Conservation (phyloP, 2,797 vertebrate species). For the Centroberyx gerrardi region DNA sequence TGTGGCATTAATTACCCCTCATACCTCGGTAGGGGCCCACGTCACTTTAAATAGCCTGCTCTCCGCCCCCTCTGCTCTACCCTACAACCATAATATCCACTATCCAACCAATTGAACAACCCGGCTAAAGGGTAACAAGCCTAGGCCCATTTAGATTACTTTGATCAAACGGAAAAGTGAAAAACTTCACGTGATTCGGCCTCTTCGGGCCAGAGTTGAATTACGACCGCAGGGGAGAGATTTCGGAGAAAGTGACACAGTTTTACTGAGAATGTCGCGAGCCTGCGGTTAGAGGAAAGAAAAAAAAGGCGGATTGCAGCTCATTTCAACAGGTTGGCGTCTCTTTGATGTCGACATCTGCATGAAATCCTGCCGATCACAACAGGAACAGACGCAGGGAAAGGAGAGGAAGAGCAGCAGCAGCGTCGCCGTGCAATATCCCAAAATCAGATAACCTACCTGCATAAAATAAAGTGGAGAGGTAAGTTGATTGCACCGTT, state of each 20-base stretch:
- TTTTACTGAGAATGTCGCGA: slow-evolving; percentile 54
- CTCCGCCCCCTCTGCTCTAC: slow-evolving; percentile 27
- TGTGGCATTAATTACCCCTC: slow-evolving; percentile 51
- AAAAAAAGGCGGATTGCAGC: slow-evolving; percentile 14
- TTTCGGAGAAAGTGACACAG: slow-evolving; percentile 44
- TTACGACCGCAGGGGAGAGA: not conserved
- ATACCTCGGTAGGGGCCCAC: not conserved
- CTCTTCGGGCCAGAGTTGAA: not conserved
- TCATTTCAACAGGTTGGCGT: slow-evolving; percentile 46
- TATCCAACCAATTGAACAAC: slow-evolving; percentile 15
- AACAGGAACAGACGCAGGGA: slow-evolving; percentile 17
- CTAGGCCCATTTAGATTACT: not conserved
- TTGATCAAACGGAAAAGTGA: not conserved
- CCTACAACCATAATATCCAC: slow-evolving; percentile 40
- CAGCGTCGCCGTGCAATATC: slow-evolving; percentile 23
- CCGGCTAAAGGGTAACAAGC: slow-evolving; percentile 9
- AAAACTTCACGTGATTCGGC: not conserved
- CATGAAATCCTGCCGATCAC: slow-evolving; percentile 47
- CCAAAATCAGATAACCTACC: slow-evolving; percentile 18
- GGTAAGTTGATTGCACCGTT: slow-evolving; percentile 69
- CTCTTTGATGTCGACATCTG: slow-evolving; percentile 56
- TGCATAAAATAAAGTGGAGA: slow-evolving; percentile 22
- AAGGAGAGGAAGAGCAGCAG: slow-evolving; percentile 43
- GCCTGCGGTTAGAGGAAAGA: slow-evolving; percentile 29
- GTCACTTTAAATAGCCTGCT: slow-evolving; percentile 76